Evolutionary conservation across 2,888 invertebrate genomes (phyloP).

Genomic region (Nesidiocoris tenuis): DNA sequence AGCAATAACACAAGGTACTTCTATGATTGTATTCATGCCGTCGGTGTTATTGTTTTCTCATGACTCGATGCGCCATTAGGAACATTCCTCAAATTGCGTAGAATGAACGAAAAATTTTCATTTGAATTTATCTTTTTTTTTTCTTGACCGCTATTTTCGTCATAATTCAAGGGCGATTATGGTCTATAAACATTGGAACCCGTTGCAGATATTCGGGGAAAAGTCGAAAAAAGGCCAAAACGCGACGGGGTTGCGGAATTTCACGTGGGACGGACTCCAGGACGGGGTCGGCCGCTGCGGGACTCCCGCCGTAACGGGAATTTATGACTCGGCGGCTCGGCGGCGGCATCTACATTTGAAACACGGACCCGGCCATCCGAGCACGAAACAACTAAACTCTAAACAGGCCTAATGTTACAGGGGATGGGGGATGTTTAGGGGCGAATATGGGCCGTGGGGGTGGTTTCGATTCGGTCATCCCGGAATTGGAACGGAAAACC

Average conservation of each 20-base stretch:
- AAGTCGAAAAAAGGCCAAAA: not conserved
- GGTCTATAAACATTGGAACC: not conserved
- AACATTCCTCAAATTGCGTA: too few species aligned
- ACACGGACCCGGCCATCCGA: conserved; percentile 11
- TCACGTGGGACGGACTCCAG: not conserved
- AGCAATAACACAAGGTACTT: too few species aligned
- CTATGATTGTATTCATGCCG: too few species aligned
- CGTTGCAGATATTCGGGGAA: not conserved
- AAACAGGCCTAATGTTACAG: not conserved
- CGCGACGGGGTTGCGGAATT: not conserved
- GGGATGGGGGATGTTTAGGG: not conserved
- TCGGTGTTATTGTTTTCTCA: too few species aligned
- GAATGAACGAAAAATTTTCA: too few species aligned
- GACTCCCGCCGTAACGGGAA: conserved; percentile 15
- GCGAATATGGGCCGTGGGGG: not conserved
- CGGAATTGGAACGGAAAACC: too few species aligned
- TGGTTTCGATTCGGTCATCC: not conserved
- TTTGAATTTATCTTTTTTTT: too few species aligned
- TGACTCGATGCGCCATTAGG: too few species aligned
- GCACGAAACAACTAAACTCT: not conserved
- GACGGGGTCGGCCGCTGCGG: not conserved
- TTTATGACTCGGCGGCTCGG: conserved; percentile 9
- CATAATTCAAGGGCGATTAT: too few species aligned
- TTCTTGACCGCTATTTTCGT: too few species aligned
- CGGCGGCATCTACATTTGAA: conserved; percentile 31